Evolutionary conservation across 2,797 vertebrate species (phyloP), one percentile per base, ranked within the genome.

Genomic region (Benthosema pterotum): DNA sequence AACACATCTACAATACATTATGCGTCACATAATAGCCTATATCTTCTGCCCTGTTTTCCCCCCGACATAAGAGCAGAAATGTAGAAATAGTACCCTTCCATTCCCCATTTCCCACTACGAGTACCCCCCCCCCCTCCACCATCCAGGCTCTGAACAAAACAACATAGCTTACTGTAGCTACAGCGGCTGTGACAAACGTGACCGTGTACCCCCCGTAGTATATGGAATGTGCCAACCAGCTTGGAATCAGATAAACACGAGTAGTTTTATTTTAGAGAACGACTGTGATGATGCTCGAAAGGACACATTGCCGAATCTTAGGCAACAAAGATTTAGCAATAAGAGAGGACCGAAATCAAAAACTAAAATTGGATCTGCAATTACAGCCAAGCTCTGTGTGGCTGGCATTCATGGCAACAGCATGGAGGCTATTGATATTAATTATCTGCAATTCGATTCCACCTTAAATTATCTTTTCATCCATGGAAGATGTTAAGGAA

Each of bases 191-290:
- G 64, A 70, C 75, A 69, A 65, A 57, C 58, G 51, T 59, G 70
- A 55, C 60, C 59, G 51, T 65, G 49, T 71, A 79, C 71, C 22
- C 71, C 73, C 74, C 65, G 66, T 73, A 22, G 67, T 73, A 72
- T n/a, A 47, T 59, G 68, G 74, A 78, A 67, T 59, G 77, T 64
- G 76, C 77, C 84, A 82, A 82, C 74, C 79, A 73, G 81, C 79
- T 78, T 73, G 75, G 67, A 77, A 79, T 73, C 75, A 67, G 70
- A 75, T 68, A 57, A 65, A 67, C 65, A 63, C 32, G 63, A 1
- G 56, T 63, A 61, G 59, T 67, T 75, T n/a, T 11, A 11, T 28
- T 63, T 66, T 16, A 19, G 56, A 42, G 57, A 60, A 25, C 60
- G 63, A 17, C 19, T 43, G 38, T 49, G 62, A 57, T 62, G 57